These are phyloP conservation scores for Yoshiicerus persimilis DNA, from an alignment of 1,140 invertebrate genomes.

Conservation along the genomic window DNA sequence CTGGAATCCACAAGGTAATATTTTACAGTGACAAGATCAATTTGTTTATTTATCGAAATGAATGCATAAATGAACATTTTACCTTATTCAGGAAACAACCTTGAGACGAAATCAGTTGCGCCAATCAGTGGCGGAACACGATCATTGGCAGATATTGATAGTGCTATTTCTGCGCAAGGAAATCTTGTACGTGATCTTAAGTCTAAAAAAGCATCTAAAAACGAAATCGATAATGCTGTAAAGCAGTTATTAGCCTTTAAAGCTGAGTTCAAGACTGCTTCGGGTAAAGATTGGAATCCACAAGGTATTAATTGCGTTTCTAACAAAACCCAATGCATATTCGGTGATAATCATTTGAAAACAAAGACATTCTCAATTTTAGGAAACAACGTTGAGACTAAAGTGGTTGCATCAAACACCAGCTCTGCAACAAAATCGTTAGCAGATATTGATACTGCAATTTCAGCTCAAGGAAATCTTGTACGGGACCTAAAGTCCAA, in stretches of 20 bases:
- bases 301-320: neutral
- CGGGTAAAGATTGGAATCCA: neutral
- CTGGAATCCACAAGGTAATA: conserved; percentile 53
- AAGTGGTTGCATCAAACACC: neutral
- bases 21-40: neutral
- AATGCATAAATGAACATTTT: too few species aligned
- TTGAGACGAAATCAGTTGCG: neutral
- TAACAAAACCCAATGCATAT: too few species aligned
- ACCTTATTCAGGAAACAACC: neutral
- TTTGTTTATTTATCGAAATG: too few species aligned
- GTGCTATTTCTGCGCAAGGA: conserved; percentile 59
- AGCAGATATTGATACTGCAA: conserved; percentile 30
- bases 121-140: neutral
- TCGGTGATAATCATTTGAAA: too few species aligned
- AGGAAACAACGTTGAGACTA: neutral
- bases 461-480: conserved; percentile 65
- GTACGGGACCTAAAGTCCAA: conserved; percentile 70
- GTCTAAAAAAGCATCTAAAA: conserved; percentile 64
- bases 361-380: too few species aligned
- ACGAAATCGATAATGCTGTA: conserved; percentile 62
- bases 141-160: neutral
- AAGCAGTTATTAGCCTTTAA: conserved; percentile 67
- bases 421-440: neutral
- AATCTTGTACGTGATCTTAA: conserved; percentile 72
- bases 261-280: conserved; percentile 61